Evolutionary conservation across 1,140 invertebrate genomes (phyloP), one percentile per base, ranked within the genome.

Genomic region (Drosophila miranda): DNA sequence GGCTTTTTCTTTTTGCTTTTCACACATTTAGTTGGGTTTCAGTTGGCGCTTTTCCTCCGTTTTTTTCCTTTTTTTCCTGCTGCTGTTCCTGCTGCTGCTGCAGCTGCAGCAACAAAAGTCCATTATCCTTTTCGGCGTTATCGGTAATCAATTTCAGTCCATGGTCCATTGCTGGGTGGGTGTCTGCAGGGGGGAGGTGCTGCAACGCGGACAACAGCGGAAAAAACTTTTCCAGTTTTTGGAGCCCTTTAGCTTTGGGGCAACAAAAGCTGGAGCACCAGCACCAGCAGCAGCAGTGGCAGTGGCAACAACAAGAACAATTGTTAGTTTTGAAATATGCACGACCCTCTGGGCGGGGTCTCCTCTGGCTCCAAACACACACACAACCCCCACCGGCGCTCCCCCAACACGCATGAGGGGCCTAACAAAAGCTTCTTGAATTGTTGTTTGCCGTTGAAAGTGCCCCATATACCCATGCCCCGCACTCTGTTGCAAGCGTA

Each of bases 251-350:
- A 68, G 51, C 49, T 58, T 59, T 48, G 79, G 34, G 34, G 55
- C 58, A 80, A 72, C 67, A 84, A 80, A 69, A 73, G 76, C 67
- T 45, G 43, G 61, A 45, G 21, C 43, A 53, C 43, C 52, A 16
- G 16, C 16, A 16, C 16, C 16, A 69, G 42, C 56, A 50, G 38
- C 56, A 68, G 19, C 58, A 58, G 19, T 38, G 43, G 21, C 34
- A 61, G 45, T 41, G 66, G 16, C 56, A 72, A 64, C 58, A 79
- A 60, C 66, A 70, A 59, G 44, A 62, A 51, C 63, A 58, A 75
- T 86, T 84, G 81, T 80, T 84, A 84, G 81, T 84, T 86, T 80
- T 84, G 81, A 84, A 84, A 86, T 84, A 86, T 81, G 81, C 81
- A 84, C 61, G 80, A 80, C 38, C 26, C 45, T 38, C 23, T 38